phyloP scores from a whole-genome alignment of 2,797 vertebrate genomes.

The Natrix natrix region DNA sequence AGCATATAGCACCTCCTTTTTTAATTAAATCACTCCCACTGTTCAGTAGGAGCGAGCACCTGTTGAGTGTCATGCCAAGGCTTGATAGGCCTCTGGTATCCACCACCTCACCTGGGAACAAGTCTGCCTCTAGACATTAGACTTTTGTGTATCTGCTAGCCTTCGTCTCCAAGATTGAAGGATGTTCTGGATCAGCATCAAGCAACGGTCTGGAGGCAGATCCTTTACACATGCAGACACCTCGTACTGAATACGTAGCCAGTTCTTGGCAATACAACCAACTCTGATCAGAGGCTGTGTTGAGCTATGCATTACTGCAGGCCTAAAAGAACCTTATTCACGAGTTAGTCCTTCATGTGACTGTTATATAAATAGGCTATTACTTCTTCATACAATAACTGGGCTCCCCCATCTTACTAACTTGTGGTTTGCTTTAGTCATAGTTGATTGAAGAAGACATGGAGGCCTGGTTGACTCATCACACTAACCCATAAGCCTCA shows the following conservation, averaged over 20 bases:
- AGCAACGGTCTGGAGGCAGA: background rate
- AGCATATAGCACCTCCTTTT: background rate
- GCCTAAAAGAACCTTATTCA: background rate
- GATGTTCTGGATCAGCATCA: background rate
- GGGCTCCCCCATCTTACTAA: background rate
- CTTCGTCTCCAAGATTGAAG: background rate
- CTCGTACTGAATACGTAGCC: background rate
- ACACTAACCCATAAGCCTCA: background rate
- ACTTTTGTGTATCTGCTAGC: background rate
- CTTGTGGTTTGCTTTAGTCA: background rate
- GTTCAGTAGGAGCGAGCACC: background rate
- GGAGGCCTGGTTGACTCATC: background rate
- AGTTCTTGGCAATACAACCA: background rate
- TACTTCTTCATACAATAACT: background rate
- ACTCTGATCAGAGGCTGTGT: background rate
- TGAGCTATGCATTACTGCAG: background rate
- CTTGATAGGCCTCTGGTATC: background rate
- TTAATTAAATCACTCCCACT: background rate
- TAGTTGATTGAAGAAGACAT: background rate
- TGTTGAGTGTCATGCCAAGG: background rate
- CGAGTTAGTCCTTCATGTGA: too few species aligned
- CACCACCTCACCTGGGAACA: background rate
- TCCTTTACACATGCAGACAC: background rate
- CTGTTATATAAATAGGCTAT: background rate
- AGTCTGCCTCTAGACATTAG: background rate